Evolutionary conservation across 2,797 vertebrate species (phyloP), one percentile per base, ranked within the genome.

Genomic region (Allobates femoralis): DNA sequence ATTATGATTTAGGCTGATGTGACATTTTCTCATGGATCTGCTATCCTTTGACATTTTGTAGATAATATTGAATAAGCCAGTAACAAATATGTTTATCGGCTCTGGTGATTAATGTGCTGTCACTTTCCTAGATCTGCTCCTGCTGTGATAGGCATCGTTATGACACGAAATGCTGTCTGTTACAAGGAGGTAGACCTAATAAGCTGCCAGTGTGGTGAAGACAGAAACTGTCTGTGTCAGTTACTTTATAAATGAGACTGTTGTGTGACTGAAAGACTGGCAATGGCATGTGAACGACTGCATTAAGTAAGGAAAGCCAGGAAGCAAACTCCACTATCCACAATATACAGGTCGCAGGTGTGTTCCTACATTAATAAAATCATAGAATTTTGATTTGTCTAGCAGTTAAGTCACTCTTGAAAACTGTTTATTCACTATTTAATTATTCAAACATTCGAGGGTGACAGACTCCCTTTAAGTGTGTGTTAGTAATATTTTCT

Each of bases 81-180:
- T 71, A 41, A 41, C 23, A 23, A 41, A 71, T 46, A 10, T 71
- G 67, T 46, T 11, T 46, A 7, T 71, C 12, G n/a, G 37, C 23
- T 71, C 67, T 71, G 37, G 34, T 71, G 67, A 71, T 71, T 71
- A 71, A 71, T 71, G 67, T 71, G 67, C 67, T 71, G 67, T 71
- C 67, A 46, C 10, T 46, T 71, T 23, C 23, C 67, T 46, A 2
- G 34, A 10, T 69, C 37, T 71, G 21, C 19, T 46, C 37, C 67
- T 71, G 67, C 67, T 71, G 67, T n/a, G 67, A 46, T 71, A 12
- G 21, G 34, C 34, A 71, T 41, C 34, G 0, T 34, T 41, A 41
- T 71, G 34, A 71, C 46, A 71, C 1, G 21, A 10, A 34, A 32
- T 10, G 32, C 34, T 14, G 21, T 11, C 67, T 71, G 34, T 71